Evolutionary conservation across 1,140 invertebrate species (phyloP), one percentile per base, ranked within the genome.

Genomic region (Bilobella aurantiaca): DNA sequence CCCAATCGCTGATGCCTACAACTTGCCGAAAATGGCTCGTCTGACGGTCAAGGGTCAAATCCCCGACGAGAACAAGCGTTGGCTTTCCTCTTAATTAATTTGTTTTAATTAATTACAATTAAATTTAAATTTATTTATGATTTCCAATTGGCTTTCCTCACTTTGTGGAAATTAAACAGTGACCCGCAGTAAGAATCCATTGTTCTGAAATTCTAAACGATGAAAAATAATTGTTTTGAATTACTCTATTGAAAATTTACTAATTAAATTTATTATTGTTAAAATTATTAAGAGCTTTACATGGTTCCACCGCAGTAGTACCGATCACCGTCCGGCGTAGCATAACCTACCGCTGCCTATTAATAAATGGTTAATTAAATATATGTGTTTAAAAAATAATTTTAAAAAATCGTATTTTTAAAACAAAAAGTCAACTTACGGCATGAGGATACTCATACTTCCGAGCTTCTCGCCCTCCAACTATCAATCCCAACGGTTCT

Each of bases 131-230:
- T 49, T 23, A 32, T 37, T n/a, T 2, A n/a, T 37, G 42, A 53
- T 53, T 53, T 23, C n/a, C 8, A n/a, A 42, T 8, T 58, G 12
- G 53, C 27, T 21, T 62, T 59, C 32, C 53, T 49, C 46, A 46
- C 30, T 46, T 34, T 16, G 42, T 21, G 3, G 59, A 31, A 12
- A 25, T 47, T 2, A 69, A 32, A 37, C 81, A 81, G 71, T 82
- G 76, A 28, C 78, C 78, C 5, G 82, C 81, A 21, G 75, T 75
- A 0, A 80, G 66, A 1, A 78, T 73, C 49, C 73, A 75, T 47
- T 74, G 72, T 0, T 74, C 63, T 2, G 68, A 69, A 60, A 79
- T 77, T 3, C 37, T 30, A 23, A 37, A 31, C 23, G 3, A 46
- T 3, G 16, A 58, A 58, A 63, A 53, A 30, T n/a, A 3, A 63